phyloP scores from a whole-genome alignment of 2,797 vertebrate genomes.

The Betta splendens region DNA sequence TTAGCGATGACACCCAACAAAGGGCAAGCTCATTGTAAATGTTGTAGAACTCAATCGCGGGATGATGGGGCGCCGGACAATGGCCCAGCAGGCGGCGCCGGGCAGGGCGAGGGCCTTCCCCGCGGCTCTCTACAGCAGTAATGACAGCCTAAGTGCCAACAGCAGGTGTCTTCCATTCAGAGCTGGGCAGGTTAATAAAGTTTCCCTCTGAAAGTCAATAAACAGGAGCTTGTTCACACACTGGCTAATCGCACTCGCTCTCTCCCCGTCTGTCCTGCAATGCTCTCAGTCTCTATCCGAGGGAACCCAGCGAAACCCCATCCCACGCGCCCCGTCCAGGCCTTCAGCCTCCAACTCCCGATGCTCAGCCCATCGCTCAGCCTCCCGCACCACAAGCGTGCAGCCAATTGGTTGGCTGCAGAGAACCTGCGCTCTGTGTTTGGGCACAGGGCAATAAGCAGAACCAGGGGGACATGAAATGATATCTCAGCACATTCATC shows the following conservation, averaged over 20 bases:
- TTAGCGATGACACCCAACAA: constrained; percentile 75
- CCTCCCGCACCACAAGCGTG: constrained; percentile 63
- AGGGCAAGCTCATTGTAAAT: constrained; percentile 78
- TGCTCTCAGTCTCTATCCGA: constrained; percentile 9
- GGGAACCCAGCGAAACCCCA: too few species aligned
- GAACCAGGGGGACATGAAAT: constrained; percentile 68
- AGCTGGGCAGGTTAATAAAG: constrained; percentile 82
- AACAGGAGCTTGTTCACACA: constrained; percentile 82
- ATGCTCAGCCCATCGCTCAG: too few species aligned
- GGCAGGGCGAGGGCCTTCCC: constrained; percentile 73
- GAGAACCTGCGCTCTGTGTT: constrained; percentile 65
- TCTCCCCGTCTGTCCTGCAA: constrained; percentile 6
- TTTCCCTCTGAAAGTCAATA: constrained; percentile 82
- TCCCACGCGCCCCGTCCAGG: too few species aligned
- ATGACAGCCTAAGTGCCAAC: constrained; percentile 83
- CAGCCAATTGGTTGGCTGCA: constrained; percentile 74
- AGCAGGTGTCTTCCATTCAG: constrained; percentile 86
- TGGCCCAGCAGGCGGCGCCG: constrained; percentile 74
- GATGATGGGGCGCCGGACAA: constrained; percentile 76
- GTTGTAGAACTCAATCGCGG: constrained; percentile 75
- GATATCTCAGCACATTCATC: constrained; percentile 75
- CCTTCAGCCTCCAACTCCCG: too few species aligned
- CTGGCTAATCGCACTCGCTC: constrained; percentile 74
- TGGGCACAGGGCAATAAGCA: constrained; percentile 60
- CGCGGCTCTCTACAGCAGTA: constrained; percentile 68